Evolutionary conservation across 2,113 vertebrate genomes (phyloP), one percentile per base, ranked within the genome.

Genomic region (Myotis lucifugus): DNA sequence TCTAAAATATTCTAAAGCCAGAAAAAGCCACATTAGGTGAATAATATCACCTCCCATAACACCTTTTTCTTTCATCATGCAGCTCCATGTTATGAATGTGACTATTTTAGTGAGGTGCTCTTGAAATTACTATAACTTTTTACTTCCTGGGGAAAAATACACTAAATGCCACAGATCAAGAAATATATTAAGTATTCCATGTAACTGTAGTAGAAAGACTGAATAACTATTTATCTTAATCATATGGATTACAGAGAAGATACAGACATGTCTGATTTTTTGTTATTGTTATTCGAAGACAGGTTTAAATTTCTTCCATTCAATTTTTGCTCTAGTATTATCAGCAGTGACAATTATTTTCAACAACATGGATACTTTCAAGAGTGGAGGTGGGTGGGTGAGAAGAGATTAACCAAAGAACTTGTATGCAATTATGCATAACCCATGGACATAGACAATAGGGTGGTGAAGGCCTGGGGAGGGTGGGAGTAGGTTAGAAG

Each of bases 171-270:
- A 32, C 74, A 61, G 21, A 66, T 73, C 10, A 67, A 61, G 17
- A 70, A 90, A 34, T 87, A 56, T 64, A 46, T 70, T 42, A 48
- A 15, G 0, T 56, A 7, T 27, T 88, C 19, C 10, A 23, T 23
- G 21, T 76, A 88, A 77, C 23, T 85, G 9, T 48, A 76, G 34
- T 21, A 56, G 11, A n/a, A 74, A 92, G 2, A 42, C 46, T 29
- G 6, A 64, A 69, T 67, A 83, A 86, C 74, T 84, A 56, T 87
- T 85, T 95, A 7, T 70, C 27, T 89, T 93, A 95, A 79, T 66
- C 15, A 72, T 54, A 37, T 19, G 17, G 17, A 56, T 89, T 78
- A 67, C 14, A 88, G 13, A 82, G 40, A 84, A 10, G n/a, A 85
- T 34, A 82, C 1, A 86, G 27, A 13, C 3, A 42, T 48, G 48